Base-by-base conservation (phyloP, 2,113 vertebrate genomes). In the Ceuthmochares aereus region DNA sequence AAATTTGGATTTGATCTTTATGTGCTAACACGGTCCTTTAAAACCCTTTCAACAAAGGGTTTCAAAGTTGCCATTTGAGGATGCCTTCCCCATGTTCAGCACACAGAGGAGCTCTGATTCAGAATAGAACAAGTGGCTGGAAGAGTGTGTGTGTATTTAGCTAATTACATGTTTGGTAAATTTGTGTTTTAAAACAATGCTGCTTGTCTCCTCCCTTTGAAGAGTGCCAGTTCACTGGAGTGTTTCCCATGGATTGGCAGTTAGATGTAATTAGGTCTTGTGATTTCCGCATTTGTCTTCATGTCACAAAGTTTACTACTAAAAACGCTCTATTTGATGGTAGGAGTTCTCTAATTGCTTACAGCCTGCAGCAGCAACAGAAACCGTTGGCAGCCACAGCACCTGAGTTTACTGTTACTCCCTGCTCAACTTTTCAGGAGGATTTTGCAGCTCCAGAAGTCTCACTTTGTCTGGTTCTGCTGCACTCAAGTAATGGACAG, bases 181-280 rank as follows among this genome's bases (percentile, higher is more conserved):
- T 87, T 90, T 70, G 89, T 97, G 87, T 95, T 97, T 96, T 98
- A 97, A 98, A 97, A 98, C 98, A 98, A 97, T 98, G 90, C 95
- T 11, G n/a, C 93, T 68, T 93, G 96, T 98, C 96, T 98, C 95
- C 97, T 97, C 87, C 84, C 68, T 96, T 94, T 94, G 90, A 92
- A 94, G 96, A 97, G 91, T 96, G 96, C 97, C 98, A 98, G 97
- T 93, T 98, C 91, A 66, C 97, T 97, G 91, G 97, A 84, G 96
- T 77, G 97, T 96, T 97, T 98, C 97, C 97, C 90, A 83, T 90
- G 97, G 97, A 95, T 93, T 94, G 70, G 94, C 95, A 98, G 98
- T 97, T 98, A 98, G 60, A 37, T 68, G 79, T 97, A 97, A 97
- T 98, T 97, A 97, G 97, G 95, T 91, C 96, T 97, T 95, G 95